A percentile compares a stretch with the other conserved stretches of the same genome.
Conservation (phyloP, 2,797 vertebrate genomes). For the Jordanella pulchra region DNA sequence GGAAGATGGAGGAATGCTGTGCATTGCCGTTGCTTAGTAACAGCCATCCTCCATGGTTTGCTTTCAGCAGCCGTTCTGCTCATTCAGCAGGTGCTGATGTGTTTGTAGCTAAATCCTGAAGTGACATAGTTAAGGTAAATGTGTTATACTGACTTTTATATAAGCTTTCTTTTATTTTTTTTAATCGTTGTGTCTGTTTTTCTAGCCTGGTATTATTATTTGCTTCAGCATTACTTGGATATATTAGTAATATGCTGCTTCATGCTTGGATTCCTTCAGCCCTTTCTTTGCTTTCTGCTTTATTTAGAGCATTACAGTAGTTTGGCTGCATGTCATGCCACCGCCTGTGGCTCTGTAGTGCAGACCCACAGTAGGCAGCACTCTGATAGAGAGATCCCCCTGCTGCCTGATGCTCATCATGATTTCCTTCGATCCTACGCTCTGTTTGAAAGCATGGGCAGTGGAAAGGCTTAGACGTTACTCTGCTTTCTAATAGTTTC, state of each 20-base stretch:
- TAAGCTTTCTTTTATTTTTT: not conserved
- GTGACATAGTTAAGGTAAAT: conserved; percentile 1
- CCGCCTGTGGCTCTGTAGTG: not conserved
- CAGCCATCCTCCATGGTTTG: conserved; percentile 46
- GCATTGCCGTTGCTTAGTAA: conserved; percentile 74
- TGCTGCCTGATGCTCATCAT: conserved; percentile 8
- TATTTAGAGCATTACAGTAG: not conserved
- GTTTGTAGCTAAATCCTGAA: conserved; percentile 30
- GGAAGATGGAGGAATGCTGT: conserved; percentile 69
- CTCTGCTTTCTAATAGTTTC: not conserved
- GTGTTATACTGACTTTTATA: conserved; percentile 7
- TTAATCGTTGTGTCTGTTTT: not conserved
- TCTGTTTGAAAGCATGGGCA: not conserved
- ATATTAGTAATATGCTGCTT: not conserved
- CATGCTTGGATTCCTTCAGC: conserved; percentile 1
- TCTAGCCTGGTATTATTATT: not conserved
- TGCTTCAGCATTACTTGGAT: not conserved
- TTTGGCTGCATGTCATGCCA: conserved; percentile 5
- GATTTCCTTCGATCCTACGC: conserved; percentile 7
- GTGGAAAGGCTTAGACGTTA: not conserved
- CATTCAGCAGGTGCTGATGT: conserved; percentile 55
- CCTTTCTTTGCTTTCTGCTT: not conserved
- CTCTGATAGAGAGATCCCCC: not conserved
- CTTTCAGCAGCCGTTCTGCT: conserved; percentile 43
- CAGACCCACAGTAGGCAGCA: conserved; percentile 6